Evolutionary conservation across 1,140 invertebrate genomes (phyloP).

Genomic region (Pachyrhynchus sulphureomaculatus): DNA sequence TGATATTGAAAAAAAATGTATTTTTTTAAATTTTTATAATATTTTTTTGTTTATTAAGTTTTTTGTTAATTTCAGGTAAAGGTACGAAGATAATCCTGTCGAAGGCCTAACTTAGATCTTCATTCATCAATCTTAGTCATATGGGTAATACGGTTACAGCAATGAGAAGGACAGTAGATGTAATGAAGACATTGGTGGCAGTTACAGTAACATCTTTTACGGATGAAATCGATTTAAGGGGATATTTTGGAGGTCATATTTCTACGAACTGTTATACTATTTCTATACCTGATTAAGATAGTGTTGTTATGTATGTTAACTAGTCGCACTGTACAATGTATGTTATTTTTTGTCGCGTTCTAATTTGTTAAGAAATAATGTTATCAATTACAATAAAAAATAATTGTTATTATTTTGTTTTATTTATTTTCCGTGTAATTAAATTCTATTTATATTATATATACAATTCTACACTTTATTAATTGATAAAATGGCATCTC

Average conservation of each 20-base stretch:
- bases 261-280: neutral
- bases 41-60: neutral
- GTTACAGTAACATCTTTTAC: no score
- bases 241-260: neutral
- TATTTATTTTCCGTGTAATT: no score
- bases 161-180: neutral
- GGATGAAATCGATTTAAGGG: no score
- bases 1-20: no score
- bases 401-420: no score
- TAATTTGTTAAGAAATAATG: neutral
- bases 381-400: neutral
- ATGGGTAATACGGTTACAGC: neutral
- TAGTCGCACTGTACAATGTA: slow-evolving; percentile 13
- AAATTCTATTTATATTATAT: no score
- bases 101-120: neutral
- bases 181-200: no score
- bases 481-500: no score
- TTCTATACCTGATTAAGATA: neutral
- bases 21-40: no score
- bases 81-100: neutral
- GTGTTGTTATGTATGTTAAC: neutral
- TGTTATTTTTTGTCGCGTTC: slow-evolving; percentile 1
- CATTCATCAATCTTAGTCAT: neutral
- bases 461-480: no score
- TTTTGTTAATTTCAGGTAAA: neutral